These are phyloP conservation scores for Eremobia ochroleuca DNA, from an alignment of 2,888 invertebrate species.

Conservation along the genomic window DNA sequence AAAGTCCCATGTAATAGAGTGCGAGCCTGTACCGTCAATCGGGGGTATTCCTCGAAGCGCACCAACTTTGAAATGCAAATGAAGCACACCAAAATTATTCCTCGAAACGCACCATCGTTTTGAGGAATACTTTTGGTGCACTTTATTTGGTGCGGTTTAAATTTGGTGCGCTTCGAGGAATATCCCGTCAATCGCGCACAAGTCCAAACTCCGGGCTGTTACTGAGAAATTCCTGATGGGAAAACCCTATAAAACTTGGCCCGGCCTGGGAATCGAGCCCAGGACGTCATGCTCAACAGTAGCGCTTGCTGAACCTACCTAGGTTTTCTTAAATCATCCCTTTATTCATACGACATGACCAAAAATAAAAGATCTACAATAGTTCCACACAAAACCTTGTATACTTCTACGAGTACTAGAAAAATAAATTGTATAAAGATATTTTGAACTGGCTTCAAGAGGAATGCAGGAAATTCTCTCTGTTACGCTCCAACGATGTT, in stretches of 20 bases:
- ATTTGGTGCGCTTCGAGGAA: no score
- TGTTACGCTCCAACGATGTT: conserved; percentile 69
- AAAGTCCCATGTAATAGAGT: neutral
- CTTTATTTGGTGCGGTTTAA: no score
- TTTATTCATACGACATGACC: neutral
- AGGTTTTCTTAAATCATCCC: neutral
- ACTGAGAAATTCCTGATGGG: neutral
- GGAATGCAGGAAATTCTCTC: conserved; percentile 71
- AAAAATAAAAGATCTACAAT: neutral
- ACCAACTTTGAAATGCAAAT: no score
- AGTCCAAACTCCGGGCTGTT: neutral
- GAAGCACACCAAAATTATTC: no score
- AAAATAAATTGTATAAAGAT: conserved; percentile 83
- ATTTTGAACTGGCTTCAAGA: conserved; percentile 78
- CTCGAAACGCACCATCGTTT: no score
- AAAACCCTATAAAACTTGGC: neutral
- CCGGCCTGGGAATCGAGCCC: neutral
- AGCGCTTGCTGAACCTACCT: neutral
- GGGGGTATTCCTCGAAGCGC: no score
- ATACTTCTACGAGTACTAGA: conserved; percentile 35
- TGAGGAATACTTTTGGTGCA: no score
- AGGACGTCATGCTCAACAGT: neutral
- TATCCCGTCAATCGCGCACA: neutral
- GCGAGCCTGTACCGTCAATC: no score
- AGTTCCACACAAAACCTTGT: conserved; percentile 24